Evolutionary conservation across 1,140 invertebrate genomes (phyloP).

Genomic region (Zelostemma sp.): DNA sequence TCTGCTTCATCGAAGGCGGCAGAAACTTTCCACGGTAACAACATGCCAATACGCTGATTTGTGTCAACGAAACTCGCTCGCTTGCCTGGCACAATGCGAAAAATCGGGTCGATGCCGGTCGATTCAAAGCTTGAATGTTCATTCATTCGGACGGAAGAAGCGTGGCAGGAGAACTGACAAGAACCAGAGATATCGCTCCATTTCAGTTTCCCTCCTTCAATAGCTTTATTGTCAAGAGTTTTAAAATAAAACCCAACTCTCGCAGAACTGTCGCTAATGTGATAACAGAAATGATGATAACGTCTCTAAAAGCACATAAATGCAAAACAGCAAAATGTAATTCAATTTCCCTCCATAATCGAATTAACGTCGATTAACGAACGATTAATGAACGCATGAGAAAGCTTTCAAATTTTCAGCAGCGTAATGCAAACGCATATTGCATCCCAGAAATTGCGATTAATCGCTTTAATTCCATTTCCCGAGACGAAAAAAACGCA

Average conservation of each 20-base stretch:
- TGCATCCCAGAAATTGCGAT: no score
- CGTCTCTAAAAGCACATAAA: constrained; percentile 16
- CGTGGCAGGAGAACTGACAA: constrained; percentile 29
- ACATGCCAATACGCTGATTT: constrained; percentile 3
- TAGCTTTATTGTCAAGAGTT: constrained; percentile 38
- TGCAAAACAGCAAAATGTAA: not conserved
- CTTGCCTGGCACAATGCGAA: constrained; percentile 17
- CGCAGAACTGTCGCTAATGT: constrained; percentile 4
- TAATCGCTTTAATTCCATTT: no score
- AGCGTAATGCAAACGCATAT: no score
- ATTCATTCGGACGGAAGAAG: constrained; percentile 40
- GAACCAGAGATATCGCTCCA: constrained; percentile 38
- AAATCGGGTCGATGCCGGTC: constrained; percentile 27
- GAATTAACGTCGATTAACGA: not conserved
- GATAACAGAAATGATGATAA: constrained; percentile 1
- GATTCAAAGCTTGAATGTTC: constrained; percentile 35
- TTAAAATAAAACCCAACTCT: constrained; percentile 27
- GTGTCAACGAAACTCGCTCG: not conserved
- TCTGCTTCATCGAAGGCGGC: not conserved
- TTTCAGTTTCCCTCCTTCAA: constrained; percentile 42
- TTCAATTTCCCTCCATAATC: not conserved
- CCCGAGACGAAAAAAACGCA: not conserved
- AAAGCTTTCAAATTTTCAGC: not conserved
- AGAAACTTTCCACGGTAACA: not conserved
- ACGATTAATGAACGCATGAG: not conserved